These are phyloP conservation scores for Catagonus wagneri DNA, from an alignment of 2,113 vertebrate genomes.

Conservation along the genomic window DNA sequence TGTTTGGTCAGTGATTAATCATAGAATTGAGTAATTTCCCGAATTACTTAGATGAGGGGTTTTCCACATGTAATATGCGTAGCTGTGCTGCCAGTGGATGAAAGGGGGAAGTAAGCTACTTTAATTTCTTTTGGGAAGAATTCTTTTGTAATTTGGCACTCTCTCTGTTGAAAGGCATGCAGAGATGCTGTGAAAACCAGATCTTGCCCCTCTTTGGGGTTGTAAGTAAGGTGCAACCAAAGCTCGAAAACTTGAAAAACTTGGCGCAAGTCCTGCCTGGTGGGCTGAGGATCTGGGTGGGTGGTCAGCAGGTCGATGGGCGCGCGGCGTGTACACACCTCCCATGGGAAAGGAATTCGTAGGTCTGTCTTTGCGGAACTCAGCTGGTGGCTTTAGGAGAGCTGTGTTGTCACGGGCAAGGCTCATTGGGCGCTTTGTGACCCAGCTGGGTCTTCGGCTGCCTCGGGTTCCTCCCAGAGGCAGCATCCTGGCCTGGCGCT, in stretches of 20 bases:
- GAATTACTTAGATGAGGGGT: neutral
- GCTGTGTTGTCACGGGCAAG: neutral
- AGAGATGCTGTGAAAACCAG: too few species aligned
- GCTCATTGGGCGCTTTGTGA: too few species aligned
- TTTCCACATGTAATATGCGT: neutral
- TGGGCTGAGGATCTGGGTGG: neutral
- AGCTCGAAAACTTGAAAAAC: neutral
- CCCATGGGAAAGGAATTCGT: too few species aligned
- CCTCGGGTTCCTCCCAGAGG: too few species aligned
- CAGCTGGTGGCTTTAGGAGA: neutral
- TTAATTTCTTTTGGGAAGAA: neutral
- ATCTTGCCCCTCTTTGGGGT: too few species aligned
- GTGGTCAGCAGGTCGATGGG: rapidly evolving
- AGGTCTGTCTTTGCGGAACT: neutral
- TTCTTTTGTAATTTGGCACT: neutral
- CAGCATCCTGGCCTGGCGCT: too few species aligned
- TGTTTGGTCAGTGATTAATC: neutral
- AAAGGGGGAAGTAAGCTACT: neutral
- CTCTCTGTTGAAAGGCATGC: too few species aligned
- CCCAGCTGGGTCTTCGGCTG: too few species aligned
- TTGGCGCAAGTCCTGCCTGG: neutral
- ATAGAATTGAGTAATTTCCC: neutral
- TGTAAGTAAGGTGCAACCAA: too few species aligned
- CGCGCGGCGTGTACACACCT: too few species aligned
- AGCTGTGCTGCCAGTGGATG: neutral